Evolutionary conservation across 2,888 invertebrate species (phyloP), one percentile per base, ranked within the genome.

Genomic region (Drosophila niveifrons): DNA sequence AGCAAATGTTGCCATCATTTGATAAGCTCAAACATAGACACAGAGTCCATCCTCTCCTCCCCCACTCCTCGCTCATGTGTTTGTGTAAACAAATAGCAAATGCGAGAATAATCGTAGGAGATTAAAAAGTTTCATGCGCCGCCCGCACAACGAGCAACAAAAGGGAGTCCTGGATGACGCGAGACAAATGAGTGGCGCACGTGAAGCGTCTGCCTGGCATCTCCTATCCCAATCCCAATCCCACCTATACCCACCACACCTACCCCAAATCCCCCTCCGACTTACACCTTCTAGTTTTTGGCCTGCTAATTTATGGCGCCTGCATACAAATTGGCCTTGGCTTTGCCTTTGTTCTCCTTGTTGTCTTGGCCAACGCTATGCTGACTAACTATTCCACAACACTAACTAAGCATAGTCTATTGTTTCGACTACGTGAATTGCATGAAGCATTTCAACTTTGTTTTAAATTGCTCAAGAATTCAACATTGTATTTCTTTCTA

Each of bases 101-200:
- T 91, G 91, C 90, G 90, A 90, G 90, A 90, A 91, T 91, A 91
- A 91, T 91, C 91, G 90, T 79, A 78, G 73, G 72, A 90, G 91
- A 90, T 91, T 91, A 91, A 88, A 85, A 90, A 91, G 82, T 91
- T 91, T 89, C 77, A 75, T 78, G 75, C 58, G 75, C 73, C 58
- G 75, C 75, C 82, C 82, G 75, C 72, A 75, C 67, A 66, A 57
- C 48, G 46, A 50, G 51, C 51, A 41, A 18, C 28, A 11, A 41
- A 29, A 18, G 34, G 8, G 3, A 34, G 51, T n/a, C 18, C 51
- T 34, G 63, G 58, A 31, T 82, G 88, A 86, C 86, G 69, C 67
- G 70, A 88, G 84, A 85, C 89, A 85, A 85, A 85, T 85, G 85
- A 85, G 85, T 73, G 71, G 73, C 76, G 89, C 79, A 88, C 85